Evolutionary conservation across 37 sponge, comb jelly and placozoan species (phyloP).

Genomic region (Cladorhizidae sp.): DNA sequence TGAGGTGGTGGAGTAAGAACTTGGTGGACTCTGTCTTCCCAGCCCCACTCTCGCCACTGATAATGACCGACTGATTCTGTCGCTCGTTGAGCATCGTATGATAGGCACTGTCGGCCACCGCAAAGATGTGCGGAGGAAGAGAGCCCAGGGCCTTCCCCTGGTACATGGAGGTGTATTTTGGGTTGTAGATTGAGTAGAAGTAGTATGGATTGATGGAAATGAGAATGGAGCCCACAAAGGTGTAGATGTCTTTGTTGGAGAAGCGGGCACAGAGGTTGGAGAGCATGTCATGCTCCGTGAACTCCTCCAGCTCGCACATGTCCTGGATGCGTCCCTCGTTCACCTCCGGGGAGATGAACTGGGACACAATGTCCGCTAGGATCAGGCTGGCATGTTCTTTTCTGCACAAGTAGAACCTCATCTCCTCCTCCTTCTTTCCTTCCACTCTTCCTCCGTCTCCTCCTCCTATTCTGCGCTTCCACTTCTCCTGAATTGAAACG

Average conservation of each 20-base stretch:
- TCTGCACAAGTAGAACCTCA: conserved; percentile 23
- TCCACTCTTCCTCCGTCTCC: background rate
- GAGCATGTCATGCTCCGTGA: conserved; percentile 88
- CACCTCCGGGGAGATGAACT: conserved; percentile 18
- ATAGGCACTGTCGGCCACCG: conserved; percentile 86
- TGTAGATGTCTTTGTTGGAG: conserved; percentile 87
- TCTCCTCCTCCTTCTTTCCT: conserved; percentile 26
- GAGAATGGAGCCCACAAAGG: conserved; percentile 93
- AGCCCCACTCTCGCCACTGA: conserved; percentile 95
- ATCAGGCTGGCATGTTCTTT: conserved; percentile 36
- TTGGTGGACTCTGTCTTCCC: conserved; percentile 96
- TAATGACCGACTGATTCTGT: conserved; percentile 82
- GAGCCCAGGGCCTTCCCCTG: conserved; percentile 63
- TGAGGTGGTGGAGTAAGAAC: conserved; percentile 85
- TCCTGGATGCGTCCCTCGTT: conserved; percentile 64
- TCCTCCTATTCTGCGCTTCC: conserved; percentile 8
- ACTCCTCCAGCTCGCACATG: conserved; percentile 78
- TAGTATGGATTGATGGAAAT: conserved; percentile 92
- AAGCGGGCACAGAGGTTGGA: conserved; percentile 76
- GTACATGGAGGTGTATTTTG: conserved; percentile 80
- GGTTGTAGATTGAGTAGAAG: conserved; percentile 88
- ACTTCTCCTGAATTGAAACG: conserved; percentile 38
- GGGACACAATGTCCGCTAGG: conserved; percentile 44
- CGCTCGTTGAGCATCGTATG: conserved; percentile 74
- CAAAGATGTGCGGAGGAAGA: conserved; percentile 91